phyloP scores from a whole-genome alignment of 2,888 invertebrate species.

The Nymphalis c-album region DNA sequence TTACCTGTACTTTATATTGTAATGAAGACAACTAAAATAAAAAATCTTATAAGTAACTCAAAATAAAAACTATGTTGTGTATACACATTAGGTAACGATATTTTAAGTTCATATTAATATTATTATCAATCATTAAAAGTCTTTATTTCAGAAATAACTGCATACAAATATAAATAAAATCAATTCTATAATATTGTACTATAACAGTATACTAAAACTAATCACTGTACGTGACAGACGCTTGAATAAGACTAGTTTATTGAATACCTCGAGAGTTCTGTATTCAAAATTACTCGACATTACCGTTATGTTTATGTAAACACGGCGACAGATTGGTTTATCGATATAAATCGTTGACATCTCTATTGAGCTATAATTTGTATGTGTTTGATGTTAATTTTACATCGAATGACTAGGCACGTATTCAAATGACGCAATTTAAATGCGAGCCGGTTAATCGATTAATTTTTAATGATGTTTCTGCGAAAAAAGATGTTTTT shows the following conservation, averaged over 20 bases:
- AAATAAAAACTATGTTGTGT: too few species aligned
- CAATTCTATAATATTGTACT: constrained; percentile 14
- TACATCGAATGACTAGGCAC: constrained; percentile 19
- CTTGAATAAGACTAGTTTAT: constrained; percentile 40
- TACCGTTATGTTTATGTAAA: constrained; percentile 49
- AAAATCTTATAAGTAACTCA: too few species aligned
- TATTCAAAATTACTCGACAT: constrained; percentile 43
- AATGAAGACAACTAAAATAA: too few species aligned
- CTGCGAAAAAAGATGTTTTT: not conserved
- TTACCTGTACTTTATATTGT: too few species aligned
- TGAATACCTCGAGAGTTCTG: constrained; percentile 32
- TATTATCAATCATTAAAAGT: too few species aligned
- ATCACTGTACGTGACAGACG: constrained; percentile 32
- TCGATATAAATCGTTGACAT: constrained; percentile 41
- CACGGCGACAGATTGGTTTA: constrained; percentile 39
- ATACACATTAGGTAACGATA: too few species aligned
- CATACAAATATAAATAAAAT: constrained; percentile 7
- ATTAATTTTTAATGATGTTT: constrained; percentile 1
- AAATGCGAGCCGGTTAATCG: not conserved
- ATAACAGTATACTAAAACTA: constrained; percentile 26
- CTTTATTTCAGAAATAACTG: not conserved
- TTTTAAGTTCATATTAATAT: too few species aligned
- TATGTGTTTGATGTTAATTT: constrained; percentile 33
- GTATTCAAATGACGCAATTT: constrained; percentile 9
- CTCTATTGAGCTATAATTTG: constrained; percentile 39